Evolutionary conservation across 2,888 invertebrate genomes (phyloP).

Genomic region (Zele albiditarsus): DNA sequence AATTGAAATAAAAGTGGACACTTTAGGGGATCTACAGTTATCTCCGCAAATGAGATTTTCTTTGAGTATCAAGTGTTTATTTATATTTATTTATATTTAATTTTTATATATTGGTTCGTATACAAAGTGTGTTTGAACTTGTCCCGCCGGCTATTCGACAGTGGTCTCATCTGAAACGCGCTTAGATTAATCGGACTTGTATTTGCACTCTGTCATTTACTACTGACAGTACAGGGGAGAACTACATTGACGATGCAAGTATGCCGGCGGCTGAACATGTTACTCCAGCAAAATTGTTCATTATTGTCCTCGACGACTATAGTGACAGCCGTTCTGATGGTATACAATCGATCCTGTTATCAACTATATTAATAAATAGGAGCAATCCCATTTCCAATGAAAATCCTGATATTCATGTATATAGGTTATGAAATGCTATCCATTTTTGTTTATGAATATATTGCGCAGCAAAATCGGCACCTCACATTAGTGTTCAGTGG

Average conservation of each 20-base stretch:
- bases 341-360: neutral
- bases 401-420: too few species aligned
- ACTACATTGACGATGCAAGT: neutral
- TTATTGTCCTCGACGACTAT: conserved; percentile 15
- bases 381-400: conserved; percentile 56
- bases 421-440: too few species aligned
- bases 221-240: conserved; percentile 8
- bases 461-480: too few species aligned
- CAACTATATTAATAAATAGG: neutral
- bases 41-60: neutral
- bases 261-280: conserved; percentile 20
- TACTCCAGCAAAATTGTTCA: conserved; percentile 31
- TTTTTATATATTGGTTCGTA: neutral
- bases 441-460: too few species aligned
- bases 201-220: conserved; percentile 37
- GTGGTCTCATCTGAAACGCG: neutral
- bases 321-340: neutral
- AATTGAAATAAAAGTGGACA: conserved; percentile 23
- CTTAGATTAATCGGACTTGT: conserved; percentile 24
- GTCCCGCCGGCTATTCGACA: neutral
- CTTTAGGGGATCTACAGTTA: neutral
- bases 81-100: neutral
- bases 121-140: neutral
- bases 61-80: neutral
- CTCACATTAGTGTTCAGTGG: too few species aligned